Conservation (phyloP, 1,140 invertebrate species). For the Anthonomus grandis region DNA sequence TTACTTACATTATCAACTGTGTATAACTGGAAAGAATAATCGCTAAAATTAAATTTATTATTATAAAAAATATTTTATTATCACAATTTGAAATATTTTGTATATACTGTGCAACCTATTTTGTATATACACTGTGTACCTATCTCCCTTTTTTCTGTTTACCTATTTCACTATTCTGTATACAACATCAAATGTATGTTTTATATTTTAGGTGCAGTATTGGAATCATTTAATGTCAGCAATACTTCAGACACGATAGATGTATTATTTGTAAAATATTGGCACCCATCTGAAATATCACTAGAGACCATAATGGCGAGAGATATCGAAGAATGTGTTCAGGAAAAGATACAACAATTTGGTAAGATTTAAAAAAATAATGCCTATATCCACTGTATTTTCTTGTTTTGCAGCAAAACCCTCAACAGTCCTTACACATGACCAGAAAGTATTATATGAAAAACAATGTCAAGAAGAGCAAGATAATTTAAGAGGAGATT, state of each 20-base stretch:
- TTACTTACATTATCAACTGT: too few relatives aligned
- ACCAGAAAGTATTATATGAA: constrained; percentile 31
- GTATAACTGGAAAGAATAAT: too few relatives aligned
- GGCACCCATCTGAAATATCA: constrained; percentile 50
- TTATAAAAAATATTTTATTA: too few relatives aligned
- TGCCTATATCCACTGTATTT: too few relatives aligned
- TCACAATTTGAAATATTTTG: too few relatives aligned
- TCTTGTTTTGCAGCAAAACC: too few relatives aligned
- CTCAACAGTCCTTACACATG: too few relatives aligned
- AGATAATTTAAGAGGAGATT: constrained; percentile 43
- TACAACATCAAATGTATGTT: constrained; percentile 42
- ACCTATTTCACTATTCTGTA: constrained; percentile 34
- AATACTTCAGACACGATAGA: constrained; percentile 50
- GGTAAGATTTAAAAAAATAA: constrained; percentile 40
- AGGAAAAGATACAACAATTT: constrained; percentile 45
- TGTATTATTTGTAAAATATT: constrained; percentile 56
- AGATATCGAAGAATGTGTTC: constrained; percentile 47
- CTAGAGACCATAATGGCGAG: constrained; percentile 49
- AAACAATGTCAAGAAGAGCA: constrained; percentile 51
- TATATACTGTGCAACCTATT: too few relatives aligned
- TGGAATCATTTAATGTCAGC: constrained; percentile 33
- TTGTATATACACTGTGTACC: too few relatives aligned
- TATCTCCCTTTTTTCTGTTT: too few relatives aligned
- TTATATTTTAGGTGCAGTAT: constrained; percentile 44
- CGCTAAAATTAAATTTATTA: too few relatives aligned